phyloP scores from a whole-genome alignment of 1,140 invertebrate species.

The Lepidurus arcticus region DNA sequence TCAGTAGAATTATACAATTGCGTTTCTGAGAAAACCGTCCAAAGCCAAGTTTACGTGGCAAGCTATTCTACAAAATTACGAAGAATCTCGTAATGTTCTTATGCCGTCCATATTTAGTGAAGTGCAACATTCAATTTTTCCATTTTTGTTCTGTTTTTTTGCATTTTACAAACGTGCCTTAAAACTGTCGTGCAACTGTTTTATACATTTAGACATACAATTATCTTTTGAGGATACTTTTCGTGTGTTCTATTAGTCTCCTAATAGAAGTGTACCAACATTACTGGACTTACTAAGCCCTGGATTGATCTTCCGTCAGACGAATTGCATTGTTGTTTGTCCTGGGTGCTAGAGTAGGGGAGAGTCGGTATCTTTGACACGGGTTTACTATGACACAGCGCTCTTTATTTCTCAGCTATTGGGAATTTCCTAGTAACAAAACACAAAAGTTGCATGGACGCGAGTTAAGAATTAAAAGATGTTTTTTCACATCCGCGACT shows the following conservation, averaged over 20 bases:
- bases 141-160: background rate
- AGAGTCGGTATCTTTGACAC: no score
- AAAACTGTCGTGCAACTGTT: background rate
- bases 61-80: background rate
- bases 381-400: no score
- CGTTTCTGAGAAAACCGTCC: background rate
- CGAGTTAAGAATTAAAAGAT: background rate
- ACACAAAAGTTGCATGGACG: background rate
- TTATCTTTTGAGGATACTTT: background rate
- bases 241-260: no score
- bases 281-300: no score
- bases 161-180: background rate
- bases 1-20: background rate
- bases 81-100: background rate
- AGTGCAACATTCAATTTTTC: slow-evolving; percentile 12
- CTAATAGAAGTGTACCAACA: no score
- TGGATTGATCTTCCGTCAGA: no score
- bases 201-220: background rate
- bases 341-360: no score
- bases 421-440: no score
- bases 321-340: no score
- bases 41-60: background rate
- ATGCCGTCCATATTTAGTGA: background rate
- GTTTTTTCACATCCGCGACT: background rate
- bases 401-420: no score